Conservation (phyloP, 2,113 vertebrate genomes). For the Oryzias celebensis region DNA sequence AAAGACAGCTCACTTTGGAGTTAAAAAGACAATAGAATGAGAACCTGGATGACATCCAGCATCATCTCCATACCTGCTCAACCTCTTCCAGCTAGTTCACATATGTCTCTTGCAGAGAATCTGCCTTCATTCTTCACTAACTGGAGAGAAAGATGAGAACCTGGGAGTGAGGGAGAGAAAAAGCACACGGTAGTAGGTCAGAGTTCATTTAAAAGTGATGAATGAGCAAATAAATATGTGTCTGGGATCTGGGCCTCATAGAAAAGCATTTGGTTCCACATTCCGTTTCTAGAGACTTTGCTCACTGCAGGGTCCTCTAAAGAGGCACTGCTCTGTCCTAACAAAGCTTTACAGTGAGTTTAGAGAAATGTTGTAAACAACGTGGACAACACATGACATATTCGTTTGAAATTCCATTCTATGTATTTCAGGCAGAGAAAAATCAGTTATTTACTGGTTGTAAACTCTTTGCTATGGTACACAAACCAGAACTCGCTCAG, state of each 20-base stretch:
- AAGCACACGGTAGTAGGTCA: constrained; percentile 71
- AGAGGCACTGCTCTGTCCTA: constrained; percentile 7
- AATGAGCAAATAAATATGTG: constrained; percentile 77
- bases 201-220: constrained; percentile 67
- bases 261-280: constrained; percentile 65
- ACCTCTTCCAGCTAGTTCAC: constrained; percentile 29
- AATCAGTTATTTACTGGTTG: constrained; percentile 24
- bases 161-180: constrained; percentile 37
- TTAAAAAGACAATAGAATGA: constrained; percentile 12
- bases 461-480: constrained; percentile 17
- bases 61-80: constrained; percentile 26
- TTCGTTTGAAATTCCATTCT: constrained; percentile 49
- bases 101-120: constrained; percentile 20
- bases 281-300: constrained; percentile 54
- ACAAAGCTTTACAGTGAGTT: constrained; percentile 17
- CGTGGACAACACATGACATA: constrained; percentile 38
- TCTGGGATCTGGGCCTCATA: constrained; percentile 53
- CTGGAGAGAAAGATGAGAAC: constrained; percentile 7
- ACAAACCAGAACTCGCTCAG: constrained; percentile 46
- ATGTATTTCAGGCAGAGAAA: constrained; percentile 40
- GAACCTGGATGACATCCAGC: constrained; percentile 28
- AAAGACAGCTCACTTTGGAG: constrained; percentile 35
- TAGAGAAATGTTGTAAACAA: constrained; percentile 35
- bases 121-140: constrained; percentile 22
- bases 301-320: constrained; percentile 23